Evolutionary conservation across 2,113 vertebrate genomes (phyloP).

Genomic region (Vulpes vulpes): DNA sequence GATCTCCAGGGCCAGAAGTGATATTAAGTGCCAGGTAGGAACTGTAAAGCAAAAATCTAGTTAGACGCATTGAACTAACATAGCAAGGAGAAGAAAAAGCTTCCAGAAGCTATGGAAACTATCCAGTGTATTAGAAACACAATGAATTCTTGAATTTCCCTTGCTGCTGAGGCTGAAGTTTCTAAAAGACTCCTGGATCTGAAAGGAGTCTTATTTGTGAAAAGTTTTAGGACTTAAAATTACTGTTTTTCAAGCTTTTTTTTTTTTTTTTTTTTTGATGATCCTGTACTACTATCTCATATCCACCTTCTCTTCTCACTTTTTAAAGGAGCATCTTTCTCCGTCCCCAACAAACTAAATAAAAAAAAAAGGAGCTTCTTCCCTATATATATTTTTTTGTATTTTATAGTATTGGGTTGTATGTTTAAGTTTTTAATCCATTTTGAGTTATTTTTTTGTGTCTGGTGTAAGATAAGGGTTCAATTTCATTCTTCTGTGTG

Average conservation of each 20-base stretch:
- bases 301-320: neutral
- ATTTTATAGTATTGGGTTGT: neutral
- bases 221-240: neutral
- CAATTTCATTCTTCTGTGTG: neutral
- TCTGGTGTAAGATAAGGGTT: neutral
- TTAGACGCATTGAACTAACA: neutral
- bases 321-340: neutral
- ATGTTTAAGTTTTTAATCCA: neutral
- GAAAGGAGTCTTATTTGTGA: slow-evolving; percentile 8
- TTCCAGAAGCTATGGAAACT: neutral
- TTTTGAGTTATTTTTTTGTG: neutral
- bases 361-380: neutral
- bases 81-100: neutral
- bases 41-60: neutral
- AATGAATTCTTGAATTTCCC: neutral
- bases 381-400: neutral
- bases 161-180: slow-evolving; percentile 27
- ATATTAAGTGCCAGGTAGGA: neutral
- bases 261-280: neutral
- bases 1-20: neutral
- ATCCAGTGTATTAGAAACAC: neutral
- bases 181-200: neutral
- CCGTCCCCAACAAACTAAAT: neutral
- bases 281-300: neutral
- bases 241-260: neutral